Evolutionary conservation across 2,797 vertebrate species (phyloP).

Genomic region (Prunella strophiata): DNA sequence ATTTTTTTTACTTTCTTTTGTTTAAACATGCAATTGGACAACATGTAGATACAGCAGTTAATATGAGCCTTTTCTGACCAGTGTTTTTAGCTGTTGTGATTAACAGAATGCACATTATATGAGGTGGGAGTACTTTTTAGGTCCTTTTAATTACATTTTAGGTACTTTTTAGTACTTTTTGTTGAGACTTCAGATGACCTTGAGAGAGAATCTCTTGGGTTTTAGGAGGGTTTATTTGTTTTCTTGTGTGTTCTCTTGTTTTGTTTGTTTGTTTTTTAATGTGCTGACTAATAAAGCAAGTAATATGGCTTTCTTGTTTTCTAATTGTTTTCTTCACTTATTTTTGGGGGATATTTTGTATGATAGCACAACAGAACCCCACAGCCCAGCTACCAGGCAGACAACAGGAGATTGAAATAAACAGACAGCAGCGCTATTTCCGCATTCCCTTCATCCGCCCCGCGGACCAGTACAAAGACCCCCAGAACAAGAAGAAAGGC

Average conservation of each 20-base stretch:
- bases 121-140: neutral
- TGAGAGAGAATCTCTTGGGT: neutral
- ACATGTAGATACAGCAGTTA: neutral
- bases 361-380: constrained; percentile 87
- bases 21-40: neutral
- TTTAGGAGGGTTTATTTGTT: neutral
- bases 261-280: neutral
- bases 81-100: neutral
- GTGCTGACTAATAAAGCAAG: neutral
- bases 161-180: neutral
- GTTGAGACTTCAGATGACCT: neutral
- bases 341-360: neutral
- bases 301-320: neutral
- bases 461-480: constrained; percentile 92
- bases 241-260: neutral
- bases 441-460: constrained; percentile 97
- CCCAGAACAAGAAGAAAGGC: constrained; percentile 93
- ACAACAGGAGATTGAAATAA: constrained; percentile 86
- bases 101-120: neutral
- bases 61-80: neutral
- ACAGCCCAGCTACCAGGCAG: constrained; percentile 81
- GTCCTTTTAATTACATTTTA: neutral
- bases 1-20: neutral
- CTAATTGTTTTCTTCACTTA: neutral
- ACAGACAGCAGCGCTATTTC: constrained; percentile 93